A percentile compares a stretch with the other conserved stretches of the same genome.
Evolutionary conservation across 1,140 invertebrate genomes (phyloP).

Genomic region (Littorina saxatilis): DNA sequence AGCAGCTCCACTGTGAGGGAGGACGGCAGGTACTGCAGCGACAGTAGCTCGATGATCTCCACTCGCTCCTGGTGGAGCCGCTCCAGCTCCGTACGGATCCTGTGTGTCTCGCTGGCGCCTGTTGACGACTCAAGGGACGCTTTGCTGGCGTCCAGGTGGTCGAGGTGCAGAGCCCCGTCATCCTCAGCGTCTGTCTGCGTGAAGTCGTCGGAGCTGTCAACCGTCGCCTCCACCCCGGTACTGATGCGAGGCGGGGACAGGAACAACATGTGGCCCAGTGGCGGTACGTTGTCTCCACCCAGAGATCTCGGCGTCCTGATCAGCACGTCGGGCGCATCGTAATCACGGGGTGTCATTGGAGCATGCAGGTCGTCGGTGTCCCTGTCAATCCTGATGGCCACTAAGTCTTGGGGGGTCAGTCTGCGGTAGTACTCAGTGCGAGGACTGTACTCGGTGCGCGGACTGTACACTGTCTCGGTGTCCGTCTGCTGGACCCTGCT

Average conservation of each 20-base stretch:
- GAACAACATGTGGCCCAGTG: background rate
- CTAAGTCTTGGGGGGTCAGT: background rate
- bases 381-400: background rate
- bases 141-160: constrained; percentile 7
- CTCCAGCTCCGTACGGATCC: constrained; percentile 62
- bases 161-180: constrained; percentile 26
- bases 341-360: background rate
- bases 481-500: background rate
- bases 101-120: constrained; percentile 17
- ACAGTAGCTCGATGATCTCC: constrained; percentile 69
- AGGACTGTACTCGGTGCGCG: no score
- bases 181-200: constrained; percentile 56
- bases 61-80: constrained; percentile 65
- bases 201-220: constrained; percentile 58
- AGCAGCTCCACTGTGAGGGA: constrained; percentile 70
- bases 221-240: constrained; percentile 52
- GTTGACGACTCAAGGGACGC: constrained; percentile 3
- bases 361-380: background rate
- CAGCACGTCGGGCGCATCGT: background rate
- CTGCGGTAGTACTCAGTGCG: background rate
- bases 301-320: background rate
- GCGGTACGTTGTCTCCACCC: constrained; percentile 8
- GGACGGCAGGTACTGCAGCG: constrained; percentile 67
- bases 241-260: constrained; percentile 30
- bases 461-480: no score